These are phyloP conservation scores for Teleogryllus occipitalis DNA, from an alignment of 1,140 invertebrate species.

Conservation along the genomic window DNA sequence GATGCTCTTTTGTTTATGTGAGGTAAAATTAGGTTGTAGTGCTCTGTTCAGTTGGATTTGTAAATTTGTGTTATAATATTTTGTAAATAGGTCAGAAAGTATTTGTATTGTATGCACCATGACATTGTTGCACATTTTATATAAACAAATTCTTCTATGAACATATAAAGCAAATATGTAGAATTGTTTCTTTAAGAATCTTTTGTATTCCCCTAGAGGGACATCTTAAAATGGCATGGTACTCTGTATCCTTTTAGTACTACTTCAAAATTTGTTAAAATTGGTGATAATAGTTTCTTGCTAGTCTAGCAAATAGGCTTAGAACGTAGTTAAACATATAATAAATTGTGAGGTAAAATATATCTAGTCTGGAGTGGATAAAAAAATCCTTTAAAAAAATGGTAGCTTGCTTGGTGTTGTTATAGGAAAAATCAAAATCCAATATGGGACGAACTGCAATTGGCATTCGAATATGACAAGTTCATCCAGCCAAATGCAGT, in stretches of 20 bases:
- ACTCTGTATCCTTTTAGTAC: conserved; percentile 19
- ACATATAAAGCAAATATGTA: conserved; percentile 9
- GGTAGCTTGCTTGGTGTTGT: conserved; percentile 17
- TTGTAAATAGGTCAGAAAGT: conserved; percentile 27
- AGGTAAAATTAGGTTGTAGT: conserved; percentile 10
- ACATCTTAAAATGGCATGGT: conserved; percentile 14
- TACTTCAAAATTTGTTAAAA: conserved; percentile 15
- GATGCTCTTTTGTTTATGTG: conserved; percentile 11
- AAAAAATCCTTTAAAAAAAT: conserved; percentile 7
- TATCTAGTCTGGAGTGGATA: conserved; percentile 17
- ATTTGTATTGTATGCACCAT: conserved; percentile 18
- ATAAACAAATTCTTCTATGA: conserved; percentile 16
- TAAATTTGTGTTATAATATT: conserved; percentile 29
- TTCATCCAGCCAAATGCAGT: not conserved
- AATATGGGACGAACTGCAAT: conserved; percentile 1
- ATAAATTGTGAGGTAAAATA: conserved; percentile 7
- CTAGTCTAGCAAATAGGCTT: conserved; percentile 12
- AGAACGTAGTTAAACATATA: conserved; percentile 5
- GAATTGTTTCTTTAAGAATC: not conserved
- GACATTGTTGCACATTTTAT: conserved; percentile 20
- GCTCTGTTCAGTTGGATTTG: conserved; percentile 12
- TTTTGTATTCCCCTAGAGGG: conserved; percentile 13
- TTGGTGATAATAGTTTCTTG: conserved; percentile 15
- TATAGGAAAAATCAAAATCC: conserved; percentile 8
- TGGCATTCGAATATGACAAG: not conserved